Conservation (phyloP, 2,113 vertebrate genomes). For the Stigmatopora nigra region DNA sequence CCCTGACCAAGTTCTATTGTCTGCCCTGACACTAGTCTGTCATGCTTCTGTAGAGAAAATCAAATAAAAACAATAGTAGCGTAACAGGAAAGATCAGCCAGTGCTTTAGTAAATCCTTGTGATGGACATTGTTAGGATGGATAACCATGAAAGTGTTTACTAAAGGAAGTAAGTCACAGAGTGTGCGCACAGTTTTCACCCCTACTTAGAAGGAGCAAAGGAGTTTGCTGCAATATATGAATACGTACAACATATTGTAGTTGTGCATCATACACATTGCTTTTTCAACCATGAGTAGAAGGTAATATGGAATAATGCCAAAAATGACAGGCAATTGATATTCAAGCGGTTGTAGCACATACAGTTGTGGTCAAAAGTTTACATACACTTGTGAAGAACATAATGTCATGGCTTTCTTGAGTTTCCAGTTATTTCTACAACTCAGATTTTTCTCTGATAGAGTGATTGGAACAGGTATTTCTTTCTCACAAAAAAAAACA, state of each 20-base stretch:
- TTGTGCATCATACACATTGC: not conserved
- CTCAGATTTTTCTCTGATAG: too few species aligned
- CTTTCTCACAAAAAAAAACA: too few species aligned
- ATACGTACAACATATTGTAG: not conserved
- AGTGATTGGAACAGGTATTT: too few species aligned
- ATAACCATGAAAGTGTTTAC: conserved; percentile 56
- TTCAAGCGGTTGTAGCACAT: not conserved
- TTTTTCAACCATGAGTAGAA: not conserved
- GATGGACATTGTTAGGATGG: conserved; percentile 60
- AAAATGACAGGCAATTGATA: not conserved
- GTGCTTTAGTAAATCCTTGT: conserved; percentile 60
- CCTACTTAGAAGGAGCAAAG: not conserved
- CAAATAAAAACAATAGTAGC: conserved; percentile 66
- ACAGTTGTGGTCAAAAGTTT: too few species aligned
- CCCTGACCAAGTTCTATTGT: conserved; percentile 52
- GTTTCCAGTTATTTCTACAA: too few species aligned
- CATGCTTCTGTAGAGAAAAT: conserved; percentile 60
- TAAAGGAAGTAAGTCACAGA: conserved; percentile 59
- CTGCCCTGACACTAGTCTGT: conserved; percentile 46
- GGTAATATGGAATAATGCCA: not conserved
- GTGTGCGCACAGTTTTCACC: conserved; percentile 24
- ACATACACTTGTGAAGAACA: too few species aligned
- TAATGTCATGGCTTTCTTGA: too few species aligned
- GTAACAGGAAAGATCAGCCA: conserved; percentile 55
- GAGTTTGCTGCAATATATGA: not conserved